Conservation (phyloP, 2,113 vertebrate genomes). For the Sialia sialis region DNA sequence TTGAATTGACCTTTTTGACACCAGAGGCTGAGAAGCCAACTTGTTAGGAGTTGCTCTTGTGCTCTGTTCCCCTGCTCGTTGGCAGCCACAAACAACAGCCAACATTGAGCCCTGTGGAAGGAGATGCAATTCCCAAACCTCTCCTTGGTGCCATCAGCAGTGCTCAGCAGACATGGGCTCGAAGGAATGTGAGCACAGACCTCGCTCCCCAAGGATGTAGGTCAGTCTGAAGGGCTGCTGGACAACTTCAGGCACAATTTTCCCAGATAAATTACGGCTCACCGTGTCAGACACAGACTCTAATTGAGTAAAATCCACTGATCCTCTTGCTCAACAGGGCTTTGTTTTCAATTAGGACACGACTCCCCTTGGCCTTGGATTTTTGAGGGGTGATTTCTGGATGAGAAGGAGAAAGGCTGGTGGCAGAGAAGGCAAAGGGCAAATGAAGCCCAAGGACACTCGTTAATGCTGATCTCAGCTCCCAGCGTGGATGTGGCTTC, state of each 20-base stretch:
- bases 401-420: neutral
- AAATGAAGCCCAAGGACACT: neutral
- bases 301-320: conserved; percentile 4
- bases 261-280: neutral
- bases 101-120: neutral
- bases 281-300: neutral
- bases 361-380: neutral
- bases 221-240: neutral
- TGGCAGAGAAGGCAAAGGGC: neutral
- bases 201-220: neutral
- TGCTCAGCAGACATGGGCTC: neutral
- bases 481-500: rapidly evolving
- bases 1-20: neutral
- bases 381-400: neutral
- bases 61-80: neutral
- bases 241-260: neutral
- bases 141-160: neutral
- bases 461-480: neutral
- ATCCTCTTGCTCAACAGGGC: neutral
- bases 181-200: neutral
- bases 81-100: neutral
- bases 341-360: conserved; percentile 22
- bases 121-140: neutral
- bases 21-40: neutral
- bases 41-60: rapidly evolving